Evolutionary conservation across 2,888 invertebrate species (phyloP), one percentile per base, ranked within the genome.

Genomic region (Drosophila cyrtoloma): DNA sequence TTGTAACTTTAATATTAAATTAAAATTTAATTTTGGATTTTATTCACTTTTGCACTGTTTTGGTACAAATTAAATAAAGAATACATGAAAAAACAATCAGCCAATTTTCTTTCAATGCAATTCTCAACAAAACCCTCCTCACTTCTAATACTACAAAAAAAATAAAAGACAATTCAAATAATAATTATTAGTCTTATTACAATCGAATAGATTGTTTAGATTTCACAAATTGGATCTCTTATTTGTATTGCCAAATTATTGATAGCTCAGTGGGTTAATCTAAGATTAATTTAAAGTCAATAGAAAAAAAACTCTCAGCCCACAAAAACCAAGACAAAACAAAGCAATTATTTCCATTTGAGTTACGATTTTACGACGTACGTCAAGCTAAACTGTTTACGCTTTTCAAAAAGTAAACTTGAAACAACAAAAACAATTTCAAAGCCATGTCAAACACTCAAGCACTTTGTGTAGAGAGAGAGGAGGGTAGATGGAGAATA

Each of bases 351-450:
- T 66, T 79, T 81, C 81, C 79, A 77, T 77, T 69, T 70, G 77
- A 79, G 72, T 77, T 61, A 72, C 71, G 73, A 50, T 73, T 60
- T 55, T 58, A 39, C n/a, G 59, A 47, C 9, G 55, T 56, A 69
- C 81, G 53, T 77, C 61, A 77, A 71, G 75, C 69, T 77, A 76
- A 89, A 87, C 75, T 79, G 90, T 85, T 85, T 71, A 77, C 84
- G 78, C 75, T 76, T 69, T 69, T 69, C 16, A 39, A 53, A 77
- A 73, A 60, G 59, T 58, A 71, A 86, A 86, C 61, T 72, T 50
- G 55, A 67, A 66, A 63, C 81, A 56, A 62, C 50, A 61, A 71
- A 62, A 79, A 59, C 51, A 53, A 75, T 71, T 75, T 86, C 80
- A 86, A 87, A 87, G 80, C 78, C 89, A 78, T 67, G 78, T 62